These are phyloP conservation scores for Ochotona curzoniae DNA, from an alignment of 2,113 vertebrate species.

Conservation along the genomic window DNA sequence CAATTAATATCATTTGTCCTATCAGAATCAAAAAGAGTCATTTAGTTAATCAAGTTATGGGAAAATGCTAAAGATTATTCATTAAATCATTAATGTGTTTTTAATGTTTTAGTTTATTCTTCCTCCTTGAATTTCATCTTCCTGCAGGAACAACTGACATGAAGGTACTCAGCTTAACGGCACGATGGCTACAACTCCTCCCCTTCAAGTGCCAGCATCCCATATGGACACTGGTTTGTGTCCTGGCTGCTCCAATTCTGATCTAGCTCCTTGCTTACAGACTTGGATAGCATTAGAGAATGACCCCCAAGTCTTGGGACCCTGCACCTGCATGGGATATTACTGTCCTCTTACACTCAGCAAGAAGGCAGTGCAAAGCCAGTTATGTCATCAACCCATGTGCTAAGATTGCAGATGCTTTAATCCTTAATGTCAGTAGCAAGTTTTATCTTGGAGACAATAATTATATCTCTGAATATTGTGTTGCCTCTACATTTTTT, in stretches of 20 bases:
- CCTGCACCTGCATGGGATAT: background rate
- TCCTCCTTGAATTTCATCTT: conserved; percentile 31
- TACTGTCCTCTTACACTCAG: background rate
- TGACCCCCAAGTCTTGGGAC: background rate
- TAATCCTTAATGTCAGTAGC: conserved; percentile 1
- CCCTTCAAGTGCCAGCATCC: too few species aligned
- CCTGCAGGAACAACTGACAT: conserved; percentile 4
- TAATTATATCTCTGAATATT: background rate
- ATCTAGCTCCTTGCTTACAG: too few species aligned
- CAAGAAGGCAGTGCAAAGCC: background rate
- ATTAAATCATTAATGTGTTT: too few species aligned
- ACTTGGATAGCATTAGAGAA: too few species aligned
- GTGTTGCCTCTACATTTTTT: background rate
- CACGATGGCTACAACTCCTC: too few species aligned
- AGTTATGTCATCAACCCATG: background rate
- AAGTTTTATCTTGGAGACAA: background rate
- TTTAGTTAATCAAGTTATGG: conserved; percentile 14
- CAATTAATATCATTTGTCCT: background rate
- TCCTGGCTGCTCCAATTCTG: too few species aligned
- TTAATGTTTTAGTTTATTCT: background rate
- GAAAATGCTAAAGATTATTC: background rate
- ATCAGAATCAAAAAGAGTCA: background rate
- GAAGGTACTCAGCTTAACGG: background rate
- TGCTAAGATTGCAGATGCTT: background rate
- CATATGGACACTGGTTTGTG: too few species aligned